Percentiles rank a stretch among this genome's conserved stretches.
These are phyloP conservation scores for Dynastes maya DNA, from an alignment of 2,888 invertebrate species.

Conservation along the genomic window DNA sequence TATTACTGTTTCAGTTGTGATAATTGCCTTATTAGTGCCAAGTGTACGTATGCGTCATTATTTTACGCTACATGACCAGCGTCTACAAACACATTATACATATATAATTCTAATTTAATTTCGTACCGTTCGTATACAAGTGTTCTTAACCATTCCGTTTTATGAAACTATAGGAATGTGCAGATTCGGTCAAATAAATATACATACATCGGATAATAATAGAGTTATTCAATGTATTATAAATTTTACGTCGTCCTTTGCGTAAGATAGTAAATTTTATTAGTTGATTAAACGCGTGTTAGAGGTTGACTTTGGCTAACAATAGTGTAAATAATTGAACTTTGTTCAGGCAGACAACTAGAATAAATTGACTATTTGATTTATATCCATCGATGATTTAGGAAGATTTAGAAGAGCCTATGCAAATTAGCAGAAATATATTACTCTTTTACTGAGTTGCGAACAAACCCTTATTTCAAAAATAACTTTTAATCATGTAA, in stretches of 20 bases:
- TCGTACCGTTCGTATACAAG: conserved; percentile 10
- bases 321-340: background rate
- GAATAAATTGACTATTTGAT: conserved; percentile 12
- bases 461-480: too few species aligned
- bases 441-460: too few species aligned
- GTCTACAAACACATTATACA: background rate
- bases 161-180: background rate
- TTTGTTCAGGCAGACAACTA: background rate
- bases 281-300: background rate
- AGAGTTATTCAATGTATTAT: background rate
- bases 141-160: background rate
- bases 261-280: conserved; percentile 4
- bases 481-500: too few species aligned
- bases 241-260: background rate
- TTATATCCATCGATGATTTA: conserved; percentile 1
- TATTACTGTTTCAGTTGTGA: conserved; percentile 21
- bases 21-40: conserved; percentile 36
- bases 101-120: background rate
- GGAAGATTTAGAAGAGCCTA: background rate
- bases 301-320: conserved; percentile 22
- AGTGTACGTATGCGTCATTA: conserved; percentile 29
- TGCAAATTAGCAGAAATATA: background rate
- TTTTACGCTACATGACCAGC: background rate
- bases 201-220: background rate
- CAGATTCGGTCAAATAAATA: background rate